Evolutionary conservation across 2,888 invertebrate genomes (phyloP).

Genomic region (Pheosia gnoma): DNA sequence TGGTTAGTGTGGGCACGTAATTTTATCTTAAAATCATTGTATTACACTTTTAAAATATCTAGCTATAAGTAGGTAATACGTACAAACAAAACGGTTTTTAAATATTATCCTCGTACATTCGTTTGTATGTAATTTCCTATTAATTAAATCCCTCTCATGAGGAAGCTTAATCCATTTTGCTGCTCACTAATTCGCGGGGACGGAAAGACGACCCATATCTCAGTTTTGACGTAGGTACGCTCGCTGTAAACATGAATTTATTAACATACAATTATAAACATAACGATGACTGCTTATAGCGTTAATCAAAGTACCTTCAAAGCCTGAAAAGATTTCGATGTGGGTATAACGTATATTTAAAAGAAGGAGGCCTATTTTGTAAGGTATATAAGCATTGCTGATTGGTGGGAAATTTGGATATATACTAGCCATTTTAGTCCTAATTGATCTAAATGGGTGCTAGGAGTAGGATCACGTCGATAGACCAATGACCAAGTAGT

Average conservation of each 20-base stretch:
- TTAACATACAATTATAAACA: constrained; percentile 42
- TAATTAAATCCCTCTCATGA: constrained; percentile 59
- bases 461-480: too few species aligned
- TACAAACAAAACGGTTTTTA: constrained; percentile 34
- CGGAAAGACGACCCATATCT: constrained; percentile 58
- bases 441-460: too few species aligned
- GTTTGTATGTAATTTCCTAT: constrained; percentile 50
- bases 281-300: constrained; percentile 18
- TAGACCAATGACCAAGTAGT: too few species aligned
- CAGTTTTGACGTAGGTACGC: constrained; percentile 55
- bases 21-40: too few species aligned
- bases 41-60: too few species aligned
- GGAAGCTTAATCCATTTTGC: constrained; percentile 61
- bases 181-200: constrained; percentile 58
- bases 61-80: not conserved
- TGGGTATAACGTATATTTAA: too few species aligned
- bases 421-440: too few species aligned
- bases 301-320: not conserved
- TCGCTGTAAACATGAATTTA: constrained; percentile 49
- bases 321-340: too few species aligned
- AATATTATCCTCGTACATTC: constrained; percentile 44
- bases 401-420: too few species aligned
- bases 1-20: too few species aligned
- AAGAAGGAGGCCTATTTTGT: too few species aligned
- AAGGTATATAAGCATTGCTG: too few species aligned